These are phyloP conservation scores for Diarsia brunnea DNA, from an alignment of 2,888 invertebrate genomes.

Conservation along the genomic window DNA sequence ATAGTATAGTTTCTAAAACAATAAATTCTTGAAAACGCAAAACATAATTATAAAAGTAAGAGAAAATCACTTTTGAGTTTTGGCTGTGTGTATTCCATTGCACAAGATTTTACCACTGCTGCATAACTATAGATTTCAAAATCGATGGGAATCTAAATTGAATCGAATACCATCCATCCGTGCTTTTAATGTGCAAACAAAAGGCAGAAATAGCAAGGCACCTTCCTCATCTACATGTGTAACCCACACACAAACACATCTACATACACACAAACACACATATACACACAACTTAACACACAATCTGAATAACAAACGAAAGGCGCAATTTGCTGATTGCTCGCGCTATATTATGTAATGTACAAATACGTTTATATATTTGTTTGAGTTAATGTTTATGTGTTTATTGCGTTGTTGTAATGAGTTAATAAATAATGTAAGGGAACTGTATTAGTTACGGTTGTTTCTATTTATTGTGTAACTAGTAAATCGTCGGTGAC, in stretches of 20 bases:
- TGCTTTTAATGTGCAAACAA: neutral
- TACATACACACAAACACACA: neutral
- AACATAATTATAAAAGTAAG: too few species aligned
- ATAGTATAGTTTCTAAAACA: too few species aligned
- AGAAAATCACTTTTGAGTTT: too few species aligned
- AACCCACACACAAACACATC: neutral
- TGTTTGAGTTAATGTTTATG: conserved; percentile 19
- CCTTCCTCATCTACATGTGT: neutral
- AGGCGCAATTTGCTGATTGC: conserved; percentile 41
- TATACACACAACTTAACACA: conserved; percentile 6
- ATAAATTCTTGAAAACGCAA: too few species aligned
- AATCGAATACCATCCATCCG: too few species aligned
- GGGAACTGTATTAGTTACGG: neutral
- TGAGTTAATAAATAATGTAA: neutral
- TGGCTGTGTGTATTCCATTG: too few species aligned
- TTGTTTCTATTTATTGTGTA: neutral
- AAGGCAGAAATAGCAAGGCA: neutral
- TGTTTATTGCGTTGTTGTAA: conserved; percentile 19
- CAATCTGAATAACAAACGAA: conserved; percentile 27
- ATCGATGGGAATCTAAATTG: neutral
- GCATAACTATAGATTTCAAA: neutral
- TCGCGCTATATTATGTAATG: conserved; percentile 16
- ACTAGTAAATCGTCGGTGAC: neutral
- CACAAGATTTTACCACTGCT: neutral
- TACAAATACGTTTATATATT: conserved; percentile 26